Conservation (phyloP, 2,113 vertebrate genomes). For the Verasper variegatus region DNA sequence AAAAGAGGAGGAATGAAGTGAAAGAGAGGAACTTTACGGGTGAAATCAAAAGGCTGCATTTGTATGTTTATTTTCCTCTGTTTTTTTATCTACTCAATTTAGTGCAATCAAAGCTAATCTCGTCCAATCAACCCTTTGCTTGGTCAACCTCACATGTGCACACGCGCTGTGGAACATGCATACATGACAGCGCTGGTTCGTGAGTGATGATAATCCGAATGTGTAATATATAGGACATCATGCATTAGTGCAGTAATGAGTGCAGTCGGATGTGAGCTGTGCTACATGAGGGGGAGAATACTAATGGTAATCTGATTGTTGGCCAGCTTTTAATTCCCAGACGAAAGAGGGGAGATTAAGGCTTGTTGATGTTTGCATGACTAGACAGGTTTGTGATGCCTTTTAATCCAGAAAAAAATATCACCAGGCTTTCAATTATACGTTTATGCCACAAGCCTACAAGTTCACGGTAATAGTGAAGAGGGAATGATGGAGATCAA, state of each 20-base stretch:
- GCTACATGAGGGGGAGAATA: not conserved
- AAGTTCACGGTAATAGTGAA: not conserved
- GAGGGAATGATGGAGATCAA: not conserved
- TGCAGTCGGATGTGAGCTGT: conserved; percentile 22
- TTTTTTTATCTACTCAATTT: conserved; percentile 10
- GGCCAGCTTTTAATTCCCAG: conserved; percentile 58
- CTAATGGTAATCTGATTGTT: conserved; percentile 57
- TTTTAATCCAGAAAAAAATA: conserved; percentile 33
- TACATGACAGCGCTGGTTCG: not conserved
- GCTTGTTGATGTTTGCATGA: conserved; percentile 57
- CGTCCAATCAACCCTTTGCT: not conserved
- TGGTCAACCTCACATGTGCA: not conserved
- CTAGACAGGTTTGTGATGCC: conserved; percentile 54
- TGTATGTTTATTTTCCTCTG: conserved; percentile 9
- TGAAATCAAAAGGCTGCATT: conserved; percentile 42
- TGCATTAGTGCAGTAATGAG: conserved; percentile 46
- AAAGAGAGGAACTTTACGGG: conserved; percentile 19
- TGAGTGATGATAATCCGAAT: conserved; percentile 39
- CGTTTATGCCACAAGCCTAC: not conserved
- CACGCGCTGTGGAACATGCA: not conserved
- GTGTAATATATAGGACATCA: conserved; percentile 52
- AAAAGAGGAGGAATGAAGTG: conserved; percentile 11
- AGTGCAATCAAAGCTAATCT: not conserved
- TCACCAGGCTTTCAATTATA: conserved; percentile 4
- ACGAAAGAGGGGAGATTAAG: conserved; percentile 57